Base-by-base conservation (phyloP, 2,888 invertebrate genomes). In the Diarsia dahlii region DNA sequence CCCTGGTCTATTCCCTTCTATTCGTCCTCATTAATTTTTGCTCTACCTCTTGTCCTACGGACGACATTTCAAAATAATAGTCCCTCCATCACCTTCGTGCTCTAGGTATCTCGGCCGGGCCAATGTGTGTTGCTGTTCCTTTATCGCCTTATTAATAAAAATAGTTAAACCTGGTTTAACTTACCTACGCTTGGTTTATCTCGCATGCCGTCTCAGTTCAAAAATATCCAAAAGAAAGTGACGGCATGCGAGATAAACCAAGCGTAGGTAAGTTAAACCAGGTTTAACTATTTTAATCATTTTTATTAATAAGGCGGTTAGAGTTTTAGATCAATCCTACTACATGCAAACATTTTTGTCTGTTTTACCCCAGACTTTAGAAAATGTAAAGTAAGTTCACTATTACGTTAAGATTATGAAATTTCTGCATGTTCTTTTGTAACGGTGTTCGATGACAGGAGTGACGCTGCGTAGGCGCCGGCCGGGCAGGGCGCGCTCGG, bases 391-490 rank as follows among this genome's bases (percentile, higher is more conserved):
- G 13, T 39, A n/a, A 62, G 62, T 65, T 76, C 18, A 67, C 6
- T 46, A 60, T 3, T 13, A 78, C 13, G 9, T 48, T 13, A 15
- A 58, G 12, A 6, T 28, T 56, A 39, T 71, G 39, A 58, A n/a
- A 34, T 12, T 77, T 60, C 45, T 60, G 67, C 12, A 34, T 63
- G 28, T 63, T 54, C 46, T 50, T 71, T 56, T 45, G n/a, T 28
- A 60, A 54, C 54, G 39, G 62, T 76, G 46, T 62, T 71, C 39
- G 78, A 72, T 77, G 81, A 85, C 82, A 78, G 81, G 79, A 69
- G 48, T 54, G 77, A 69, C 54, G 77, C 20, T 67, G 85, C 74
- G 82, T 75, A 78, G 84, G 85, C 80, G 85, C 78, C 69, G 23
- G 46, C 76, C 67, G 23, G 54, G 74, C 73, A 72, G 67, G 65